Conservation (phyloP, 2,113 vertebrate species). For the Caranx melampygus region DNA sequence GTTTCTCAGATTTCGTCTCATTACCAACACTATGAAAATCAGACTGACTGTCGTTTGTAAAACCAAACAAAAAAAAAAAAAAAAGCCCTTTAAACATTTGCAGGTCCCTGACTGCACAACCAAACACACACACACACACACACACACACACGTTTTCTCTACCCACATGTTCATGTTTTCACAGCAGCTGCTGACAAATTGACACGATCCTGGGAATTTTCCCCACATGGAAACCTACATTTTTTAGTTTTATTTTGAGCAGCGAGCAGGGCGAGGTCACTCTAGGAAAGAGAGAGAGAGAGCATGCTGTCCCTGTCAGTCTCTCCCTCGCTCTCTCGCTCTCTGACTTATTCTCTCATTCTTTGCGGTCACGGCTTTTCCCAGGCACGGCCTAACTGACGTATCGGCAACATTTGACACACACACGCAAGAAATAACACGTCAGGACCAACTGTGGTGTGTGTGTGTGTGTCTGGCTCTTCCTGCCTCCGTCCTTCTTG, state of each 20-base stretch:
- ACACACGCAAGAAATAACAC: conserved; percentile 21
- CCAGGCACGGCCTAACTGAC: conserved; percentile 39
- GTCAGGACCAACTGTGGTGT: neutral
- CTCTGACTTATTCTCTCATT: neutral
- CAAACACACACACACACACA: conserved; percentile 20
- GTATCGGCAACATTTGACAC: conserved; percentile 32
- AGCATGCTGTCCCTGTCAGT: conserved; percentile 15
- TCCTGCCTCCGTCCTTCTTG: neutral
- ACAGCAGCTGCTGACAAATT: conserved; percentile 60
- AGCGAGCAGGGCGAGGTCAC: conserved; percentile 39
- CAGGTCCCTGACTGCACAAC: neutral
- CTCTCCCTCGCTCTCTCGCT: neutral
- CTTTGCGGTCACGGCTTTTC: conserved; percentile 31
- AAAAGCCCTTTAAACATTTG: neutral
- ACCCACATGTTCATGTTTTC: conserved; percentile 52
- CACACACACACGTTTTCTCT: neutral
- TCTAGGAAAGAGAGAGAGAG: conserved; percentile 15
- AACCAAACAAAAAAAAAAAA: neutral
- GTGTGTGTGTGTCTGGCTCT: neutral
- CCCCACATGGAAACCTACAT: conserved; percentile 58
- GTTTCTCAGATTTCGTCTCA: neutral
- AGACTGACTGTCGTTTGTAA: neutral
- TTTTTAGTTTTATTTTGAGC: conserved; percentile 57
- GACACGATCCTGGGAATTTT: conserved; percentile 54
- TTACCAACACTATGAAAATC: neutral